Conservation (phyloP, 2,113 vertebrate species). For the Mesoclemmys tuberculata region DNA sequence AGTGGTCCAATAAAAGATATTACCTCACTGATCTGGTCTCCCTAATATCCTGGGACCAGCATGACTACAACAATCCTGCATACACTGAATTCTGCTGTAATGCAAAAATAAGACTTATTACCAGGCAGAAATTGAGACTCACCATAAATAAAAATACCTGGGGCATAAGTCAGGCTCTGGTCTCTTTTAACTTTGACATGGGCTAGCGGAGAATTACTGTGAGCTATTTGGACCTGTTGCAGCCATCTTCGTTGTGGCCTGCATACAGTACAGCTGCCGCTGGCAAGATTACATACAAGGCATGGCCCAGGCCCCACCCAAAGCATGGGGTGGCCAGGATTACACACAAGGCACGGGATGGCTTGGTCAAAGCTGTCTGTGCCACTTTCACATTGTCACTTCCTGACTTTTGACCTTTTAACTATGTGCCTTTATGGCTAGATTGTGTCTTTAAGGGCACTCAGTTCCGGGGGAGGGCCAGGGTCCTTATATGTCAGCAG, state of each 20-base stretch:
- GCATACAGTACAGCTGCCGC: background rate
- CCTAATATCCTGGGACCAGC: background rate
- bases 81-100: background rate
- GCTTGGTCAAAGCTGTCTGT: background rate
- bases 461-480: background rate
- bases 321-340: background rate
- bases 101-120: background rate
- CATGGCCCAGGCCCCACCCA: background rate
- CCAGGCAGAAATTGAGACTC: background rate
- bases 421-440: background rate
- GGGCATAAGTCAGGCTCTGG: background rate
- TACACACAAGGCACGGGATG: too few relatives aligned
- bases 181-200: background rate
- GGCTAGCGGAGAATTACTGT: background rate
- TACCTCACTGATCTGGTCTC: background rate
- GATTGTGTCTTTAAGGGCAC: background rate
- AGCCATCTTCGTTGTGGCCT: background rate
- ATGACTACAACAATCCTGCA: too few relatives aligned
- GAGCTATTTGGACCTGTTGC: background rate
- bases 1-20: background rate
- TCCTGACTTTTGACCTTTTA: background rate
- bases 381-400: rapidly evolving
- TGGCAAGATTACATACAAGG: background rate
- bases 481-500: background rate
- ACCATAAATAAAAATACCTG: background rate